Conservation (phyloP, 1,140 invertebrate genomes). For the Aphelenchoides besseyi region DNA sequence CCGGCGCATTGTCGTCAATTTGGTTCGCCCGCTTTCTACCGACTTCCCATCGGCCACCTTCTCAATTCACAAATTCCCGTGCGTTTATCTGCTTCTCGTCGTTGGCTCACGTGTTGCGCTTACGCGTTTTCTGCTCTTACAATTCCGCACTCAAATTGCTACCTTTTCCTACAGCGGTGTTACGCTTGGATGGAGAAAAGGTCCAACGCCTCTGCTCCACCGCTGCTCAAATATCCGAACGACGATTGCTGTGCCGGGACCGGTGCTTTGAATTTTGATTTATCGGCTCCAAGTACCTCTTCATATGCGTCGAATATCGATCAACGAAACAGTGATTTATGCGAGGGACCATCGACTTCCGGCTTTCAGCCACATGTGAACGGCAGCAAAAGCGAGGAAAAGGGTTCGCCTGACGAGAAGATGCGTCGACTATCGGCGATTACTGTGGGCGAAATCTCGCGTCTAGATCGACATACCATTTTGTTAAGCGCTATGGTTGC, state of each 20-base stretch:
- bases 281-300: not conserved
- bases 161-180: not conserved
- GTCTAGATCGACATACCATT: constrained; percentile 30
- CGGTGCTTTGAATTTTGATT: not conserved
- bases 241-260: not conserved
- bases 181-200: not conserved
- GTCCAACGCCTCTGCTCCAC: not conserved
- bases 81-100: not conserved
- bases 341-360: not conserved
- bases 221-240: not conserved
- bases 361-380: not conserved
- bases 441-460: constrained; percentile 18
- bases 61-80: not conserved
- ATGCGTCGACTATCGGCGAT: not conserved
- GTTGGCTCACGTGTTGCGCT: constrained; percentile 2
- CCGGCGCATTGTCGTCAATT: not conserved
- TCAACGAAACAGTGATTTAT: not conserved
- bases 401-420: not conserved
- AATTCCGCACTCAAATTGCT: not conserved
- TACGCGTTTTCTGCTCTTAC: not conserved
- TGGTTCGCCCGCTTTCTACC: not conserved
- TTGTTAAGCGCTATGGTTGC: constrained; percentile 26
- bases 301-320: not conserved
- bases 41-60: not conserved
- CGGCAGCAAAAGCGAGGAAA: not conserved